Base-by-base conservation (phyloP, 2,797 vertebrate species). In the Pyrocephalus nanus region DNA sequence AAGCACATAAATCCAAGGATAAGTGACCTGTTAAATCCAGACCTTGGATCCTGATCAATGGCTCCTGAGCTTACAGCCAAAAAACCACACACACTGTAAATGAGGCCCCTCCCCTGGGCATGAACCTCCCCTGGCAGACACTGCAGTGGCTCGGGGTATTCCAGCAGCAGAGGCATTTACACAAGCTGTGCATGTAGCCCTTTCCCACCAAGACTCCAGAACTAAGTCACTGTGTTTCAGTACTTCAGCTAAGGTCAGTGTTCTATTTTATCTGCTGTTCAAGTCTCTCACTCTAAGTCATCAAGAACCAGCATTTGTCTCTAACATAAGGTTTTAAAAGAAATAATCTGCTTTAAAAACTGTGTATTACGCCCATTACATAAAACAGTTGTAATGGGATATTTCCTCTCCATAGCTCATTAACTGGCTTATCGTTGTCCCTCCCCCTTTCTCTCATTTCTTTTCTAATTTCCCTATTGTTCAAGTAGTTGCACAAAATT, bases 121-220 rank as follows among this genome's bases (percentile, higher is more conserved):
- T 1, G 15, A 19, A 6, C 17, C 54, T 55, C 54, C 36, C 51
- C 79, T 30, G 73, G 73, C 55, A 86, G 55, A 6, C 3, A 6
- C 60, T 67, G 55, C 84, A 17, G 30, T 1, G 2, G 0, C 61
- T 29, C 71, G 0, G 0, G 11, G 6, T 1, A 15, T 40, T 40
- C 61, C 92, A 53, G 0, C 2, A 4, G 65, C 81, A 79, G 7
- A 12, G 48, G 32, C 25, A 60, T 30, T 55, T 8, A 38, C 0
- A 19, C 27, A 20, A 48, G 6, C 78, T 77, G 29, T 2, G 6
- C 16, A 45, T 2, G 22, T 0, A 60, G 65, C 50, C 23, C 43
- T 43, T 85, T 36, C 29, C 66, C 57, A 93, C n/a, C 66, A 60
- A 55, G 8, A 87, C 58, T 51, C 71, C 75, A 54, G 8, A 42